Evolutionary conservation across 2,113 vertebrate genomes (phyloP).

Genomic region (Zapus hudsonius): DNA sequence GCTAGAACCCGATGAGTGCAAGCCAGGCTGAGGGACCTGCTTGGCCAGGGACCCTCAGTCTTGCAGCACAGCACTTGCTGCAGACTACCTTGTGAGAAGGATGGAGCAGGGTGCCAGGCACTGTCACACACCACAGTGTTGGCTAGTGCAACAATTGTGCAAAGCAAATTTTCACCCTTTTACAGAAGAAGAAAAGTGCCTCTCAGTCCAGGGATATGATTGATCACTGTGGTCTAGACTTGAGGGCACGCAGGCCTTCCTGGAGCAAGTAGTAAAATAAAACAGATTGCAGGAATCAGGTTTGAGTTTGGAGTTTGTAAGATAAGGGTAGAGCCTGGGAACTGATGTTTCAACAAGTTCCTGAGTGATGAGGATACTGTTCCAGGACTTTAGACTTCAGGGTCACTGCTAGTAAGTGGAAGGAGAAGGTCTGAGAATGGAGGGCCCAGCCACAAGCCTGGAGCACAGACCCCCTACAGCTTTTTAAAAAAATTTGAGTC

Average conservation of each 20-base stretch:
- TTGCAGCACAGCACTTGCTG: too few species aligned
- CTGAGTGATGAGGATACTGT: rapidly evolving
- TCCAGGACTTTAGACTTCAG: background rate
- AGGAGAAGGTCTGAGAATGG: background rate
- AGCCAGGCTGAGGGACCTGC: rapidly evolving
- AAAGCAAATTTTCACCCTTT: background rate
- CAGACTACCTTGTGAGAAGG: background rate
- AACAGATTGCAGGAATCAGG: background rate
- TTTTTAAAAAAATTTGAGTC: background rate
- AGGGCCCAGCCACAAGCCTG: background rate
- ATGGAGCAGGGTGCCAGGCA: background rate
- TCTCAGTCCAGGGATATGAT: background rate
- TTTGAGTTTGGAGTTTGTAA: background rate
- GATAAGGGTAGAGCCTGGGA: background rate
- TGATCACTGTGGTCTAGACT: background rate
- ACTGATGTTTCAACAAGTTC: background rate
- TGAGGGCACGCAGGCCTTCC: rapidly evolving
- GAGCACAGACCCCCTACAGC: background rate
- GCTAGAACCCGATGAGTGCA: too few species aligned
- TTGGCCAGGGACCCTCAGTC: background rate
- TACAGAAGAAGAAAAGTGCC: background rate
- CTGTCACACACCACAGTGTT: background rate
- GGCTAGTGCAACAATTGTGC: background rate
- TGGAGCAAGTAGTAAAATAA: background rate
- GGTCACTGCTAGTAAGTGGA: background rate